phyloP scores from a whole-genome alignment of 2,797 vertebrate genomes.

The Neosalanx taihuensis region DNA sequence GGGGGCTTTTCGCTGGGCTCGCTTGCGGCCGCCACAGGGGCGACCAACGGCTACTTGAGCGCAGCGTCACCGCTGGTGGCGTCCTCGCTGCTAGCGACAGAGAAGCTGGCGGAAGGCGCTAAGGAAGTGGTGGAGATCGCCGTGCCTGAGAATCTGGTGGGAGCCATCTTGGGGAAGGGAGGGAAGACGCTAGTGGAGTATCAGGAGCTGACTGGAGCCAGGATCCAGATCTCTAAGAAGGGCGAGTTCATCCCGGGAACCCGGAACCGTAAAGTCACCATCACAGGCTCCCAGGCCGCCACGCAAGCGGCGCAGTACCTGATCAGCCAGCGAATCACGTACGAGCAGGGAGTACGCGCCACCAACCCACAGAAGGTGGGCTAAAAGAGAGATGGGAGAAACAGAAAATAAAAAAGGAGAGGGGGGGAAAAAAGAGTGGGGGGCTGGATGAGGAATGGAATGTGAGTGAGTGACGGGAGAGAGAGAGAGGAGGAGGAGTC shows the following conservation, averaged over 20 bases:
- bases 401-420: constrained; percentile 60
- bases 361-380: constrained; percentile 95
- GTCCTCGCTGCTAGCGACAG: constrained; percentile 85
- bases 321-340: constrained; percentile 97
- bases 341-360: constrained; percentile 93
- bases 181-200: constrained; percentile 96
- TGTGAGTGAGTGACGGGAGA: constrained; percentile 71
- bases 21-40: constrained; percentile 83
- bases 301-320: constrained; percentile 96
- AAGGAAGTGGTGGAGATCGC: constrained; percentile 97
- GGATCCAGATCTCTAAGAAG: constrained; percentile 98
- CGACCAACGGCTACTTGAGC: constrained; percentile 89
- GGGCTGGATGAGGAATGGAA: constrained; percentile 69
- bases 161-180: constrained; percentile 94
- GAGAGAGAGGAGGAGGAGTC: constrained; percentile 69
- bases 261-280: constrained; percentile 96
- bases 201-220: constrained; percentile 94
- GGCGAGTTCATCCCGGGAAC: constrained; percentile 96
- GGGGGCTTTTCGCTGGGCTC: constrained; percentile 87
- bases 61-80: constrained; percentile 86
- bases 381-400: constrained; percentile 74
- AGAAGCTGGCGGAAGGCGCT: constrained; percentile 88
- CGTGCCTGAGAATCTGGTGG: constrained; percentile 94
- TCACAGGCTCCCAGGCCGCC: constrained; percentile 90
- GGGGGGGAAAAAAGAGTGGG: constrained; percentile 59